These are phyloP conservation scores for Sinotaia quadrata DNA, from an alignment of 2,888 invertebrate genomes.

Conservation along the genomic window DNA sequence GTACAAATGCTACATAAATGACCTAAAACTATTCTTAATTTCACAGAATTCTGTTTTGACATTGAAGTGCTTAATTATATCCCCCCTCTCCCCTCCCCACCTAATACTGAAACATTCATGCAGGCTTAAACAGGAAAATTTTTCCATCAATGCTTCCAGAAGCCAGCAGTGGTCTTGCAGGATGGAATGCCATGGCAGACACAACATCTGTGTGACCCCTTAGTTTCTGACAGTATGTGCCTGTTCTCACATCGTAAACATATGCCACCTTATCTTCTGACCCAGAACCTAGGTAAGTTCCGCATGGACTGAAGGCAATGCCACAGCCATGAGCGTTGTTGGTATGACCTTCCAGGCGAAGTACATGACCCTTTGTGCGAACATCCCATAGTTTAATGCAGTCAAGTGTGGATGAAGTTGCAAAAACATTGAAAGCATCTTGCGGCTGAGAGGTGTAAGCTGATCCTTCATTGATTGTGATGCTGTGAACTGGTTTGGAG, in stretches of 20 bases:
- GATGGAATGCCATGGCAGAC: slow-evolving; percentile 68
- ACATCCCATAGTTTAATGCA: slow-evolving; percentile 72
- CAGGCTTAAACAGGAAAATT: slow-evolving; percentile 40
- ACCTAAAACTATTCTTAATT: no score
- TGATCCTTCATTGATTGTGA: slow-evolving; percentile 67
- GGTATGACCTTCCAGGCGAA: slow-evolving; percentile 66
- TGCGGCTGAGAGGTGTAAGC: slow-evolving; percentile 61
- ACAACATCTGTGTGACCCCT: slow-evolving; percentile 68
- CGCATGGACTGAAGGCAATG: slow-evolving; percentile 69
- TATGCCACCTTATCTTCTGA: slow-evolving; percentile 71
- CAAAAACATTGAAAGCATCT: slow-evolving; percentile 67
- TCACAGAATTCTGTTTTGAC: no score
- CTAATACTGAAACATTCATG: no score
- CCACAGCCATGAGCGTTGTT: slow-evolving; percentile 69
- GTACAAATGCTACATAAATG: no score
- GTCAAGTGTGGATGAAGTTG: slow-evolving; percentile 68
- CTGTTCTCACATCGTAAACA: slow-evolving; percentile 67
- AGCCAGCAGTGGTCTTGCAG: slow-evolving; percentile 53
- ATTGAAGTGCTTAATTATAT: no score
- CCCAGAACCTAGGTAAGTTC: slow-evolving; percentile 68
- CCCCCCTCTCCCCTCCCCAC: no score
- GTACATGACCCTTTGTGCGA: slow-evolving; percentile 66
- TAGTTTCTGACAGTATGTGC: slow-evolving; percentile 65
- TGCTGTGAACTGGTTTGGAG: slow-evolving; percentile 60
- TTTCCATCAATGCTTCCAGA: slow-evolving; percentile 51